Evolutionary conservation across 1,140 invertebrate genomes (phyloP), one percentile per base, ranked within the genome.

Genomic region (Trachymyrmex cornetzi): DNA sequence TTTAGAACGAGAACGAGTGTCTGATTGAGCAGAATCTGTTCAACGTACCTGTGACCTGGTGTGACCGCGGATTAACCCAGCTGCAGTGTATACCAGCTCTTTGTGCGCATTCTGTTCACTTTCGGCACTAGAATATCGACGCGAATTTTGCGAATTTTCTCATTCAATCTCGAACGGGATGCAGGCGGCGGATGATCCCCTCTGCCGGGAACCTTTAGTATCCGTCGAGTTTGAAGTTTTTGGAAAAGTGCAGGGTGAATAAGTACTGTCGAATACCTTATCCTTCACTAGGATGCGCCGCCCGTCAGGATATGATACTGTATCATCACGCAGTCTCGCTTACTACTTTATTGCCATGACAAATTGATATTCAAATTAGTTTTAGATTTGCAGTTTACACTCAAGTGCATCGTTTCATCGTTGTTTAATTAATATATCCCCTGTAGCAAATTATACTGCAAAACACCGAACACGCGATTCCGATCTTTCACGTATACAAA

Each of bases 141-240:
- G 34, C 34, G 24, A 53, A 38, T 19, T 48, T 67, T 48, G 11
- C n/a, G 1, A n/a, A n/a, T n/a, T n/a, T n/a, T 66, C 55, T 22
- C 12, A 9, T 61, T 74, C 3, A 48, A 34, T 22, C 27, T 74
- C 7, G 6, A 63, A 57, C 75, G 89, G 81, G 64, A 97, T 97
- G 34, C 34, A 38, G 97, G 96, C 96, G 77, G 94, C 95, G 57
- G 96, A 96, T 85, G 96, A 97, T 87, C 96, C 96, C 92, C 96
- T 93, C 88, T 77, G 91, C 75, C 84, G 93, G 59, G 95, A 96
- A 81, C 95, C 96, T 0, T 95, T 98, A 77, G 96, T 98, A 50
- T 98, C 98, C 66, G 97, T 98, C 16, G 98, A 99, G 88, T 98
- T 98, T 92, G 98, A 98, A 96, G 98, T 98, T 61, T 98, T 96